Conservation (phyloP, 1,140 invertebrate genomes). For the Pogonomyrmex barbatus region DNA sequence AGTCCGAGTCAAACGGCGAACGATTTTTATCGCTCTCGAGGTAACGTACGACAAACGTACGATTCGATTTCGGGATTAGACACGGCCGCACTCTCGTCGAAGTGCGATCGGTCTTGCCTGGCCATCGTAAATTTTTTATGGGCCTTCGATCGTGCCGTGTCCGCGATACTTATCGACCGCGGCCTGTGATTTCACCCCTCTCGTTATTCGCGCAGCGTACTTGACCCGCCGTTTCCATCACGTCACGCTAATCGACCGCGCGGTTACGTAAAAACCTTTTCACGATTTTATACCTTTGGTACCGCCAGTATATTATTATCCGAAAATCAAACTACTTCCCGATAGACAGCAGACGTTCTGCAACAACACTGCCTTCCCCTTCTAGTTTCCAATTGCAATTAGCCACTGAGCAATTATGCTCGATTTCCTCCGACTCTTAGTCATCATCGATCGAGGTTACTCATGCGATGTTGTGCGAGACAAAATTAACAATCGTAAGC, state of each 20-base stretch:
- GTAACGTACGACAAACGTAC: neutral
- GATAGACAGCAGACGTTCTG: neutral
- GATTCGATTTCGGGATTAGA: slow-evolving; percentile 25
- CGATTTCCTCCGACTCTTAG: slow-evolving; percentile 20
- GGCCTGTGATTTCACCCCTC: slow-evolving; percentile 12
- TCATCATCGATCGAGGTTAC: slow-evolving; percentile 43
- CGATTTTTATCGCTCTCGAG: neutral
- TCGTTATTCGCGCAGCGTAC: slow-evolving; percentile 38
- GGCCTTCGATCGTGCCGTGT: slow-evolving; percentile 4
- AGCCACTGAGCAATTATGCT: slow-evolving; percentile 40
- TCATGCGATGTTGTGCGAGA: slow-evolving; percentile 15
- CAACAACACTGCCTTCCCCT: neutral
- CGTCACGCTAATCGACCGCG: slow-evolving; percentile 37
- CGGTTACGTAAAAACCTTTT: slow-evolving; percentile 43
- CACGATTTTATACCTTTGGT: slow-evolving; percentile 24
- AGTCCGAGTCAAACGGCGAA: neutral
- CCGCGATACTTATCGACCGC: slow-evolving; percentile 39
- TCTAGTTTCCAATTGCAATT: slow-evolving; percentile 42
- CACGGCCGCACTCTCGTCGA: slow-evolving; percentile 1
- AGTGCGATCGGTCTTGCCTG: neutral
- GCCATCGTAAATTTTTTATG: slow-evolving; percentile 35
- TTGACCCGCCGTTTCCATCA: slow-evolving; percentile 42
- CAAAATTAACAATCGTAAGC: slow-evolving; percentile 7
- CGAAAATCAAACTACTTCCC: slow-evolving; percentile 21
- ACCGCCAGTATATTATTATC: slow-evolving; percentile 19